These are phyloP conservation scores for Drosophila azteca DNA, from an alignment of 1,140 invertebrate species.

Conservation along the genomic window DNA sequence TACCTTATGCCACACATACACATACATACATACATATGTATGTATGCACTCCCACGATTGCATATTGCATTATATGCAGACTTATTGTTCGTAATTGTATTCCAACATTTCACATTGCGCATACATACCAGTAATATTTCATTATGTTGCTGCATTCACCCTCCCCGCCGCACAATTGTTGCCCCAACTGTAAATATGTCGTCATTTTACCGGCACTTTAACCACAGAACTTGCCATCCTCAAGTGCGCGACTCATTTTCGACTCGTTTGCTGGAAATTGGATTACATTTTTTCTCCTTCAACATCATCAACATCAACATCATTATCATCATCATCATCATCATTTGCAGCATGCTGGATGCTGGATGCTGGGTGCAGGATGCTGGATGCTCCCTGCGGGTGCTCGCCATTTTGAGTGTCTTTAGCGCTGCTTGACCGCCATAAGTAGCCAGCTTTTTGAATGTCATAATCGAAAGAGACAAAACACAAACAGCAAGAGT, in stretches of 20 bases:
- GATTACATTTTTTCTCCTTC: conserved; percentile 52
- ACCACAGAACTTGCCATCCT: conserved; percentile 39
- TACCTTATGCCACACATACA: no score
- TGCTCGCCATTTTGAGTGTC: no score
- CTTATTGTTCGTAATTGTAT: conserved; percentile 65
- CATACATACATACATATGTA: not conserved
- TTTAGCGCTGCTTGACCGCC: no score
- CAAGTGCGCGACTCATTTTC: conserved; percentile 59
- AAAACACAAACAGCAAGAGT: no score
- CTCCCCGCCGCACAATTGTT: not conserved
- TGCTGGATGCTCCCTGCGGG: no score
- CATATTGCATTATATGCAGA: conserved; percentile 4
- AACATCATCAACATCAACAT: conserved; percentile 34
- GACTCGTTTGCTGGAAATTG: conserved; percentile 64
- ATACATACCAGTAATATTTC: conserved; percentile 67
- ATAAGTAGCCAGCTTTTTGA: no score
- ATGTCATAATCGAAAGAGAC: no score
- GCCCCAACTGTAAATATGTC: conserved; percentile 63
- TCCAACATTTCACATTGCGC: conserved; percentile 63
- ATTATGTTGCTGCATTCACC: conserved; percentile 57
- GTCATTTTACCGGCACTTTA: conserved; percentile 42
- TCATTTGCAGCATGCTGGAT: no score
- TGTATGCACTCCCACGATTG: not conserved
- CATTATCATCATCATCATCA: conserved; percentile 3
- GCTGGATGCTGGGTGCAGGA: no score